Base-by-base conservation (phyloP, 2,888 invertebrate genomes). In the Chalcis sispes region DNA sequence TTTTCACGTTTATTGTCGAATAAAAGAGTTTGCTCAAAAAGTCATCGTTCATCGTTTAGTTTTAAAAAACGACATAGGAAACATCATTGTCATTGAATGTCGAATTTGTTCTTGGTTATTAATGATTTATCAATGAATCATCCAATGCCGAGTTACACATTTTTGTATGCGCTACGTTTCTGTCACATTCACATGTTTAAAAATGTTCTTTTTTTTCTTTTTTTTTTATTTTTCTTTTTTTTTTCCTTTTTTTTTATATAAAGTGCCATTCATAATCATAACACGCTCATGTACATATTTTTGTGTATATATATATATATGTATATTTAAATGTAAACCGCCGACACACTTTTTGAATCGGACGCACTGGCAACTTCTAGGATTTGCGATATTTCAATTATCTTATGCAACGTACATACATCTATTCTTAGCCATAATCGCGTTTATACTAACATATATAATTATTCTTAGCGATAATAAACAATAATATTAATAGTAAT, bases 1-100 rank as follows among this genome's bases (percentile, higher is more conserved):
- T 62, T 46, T 29, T 46, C 20, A 40, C 23, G 29, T 29, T 76
- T 76, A 76, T 76, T 76, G 76, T 76, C 76, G 76, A 75, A 71
- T 71, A 61, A 75, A 70, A 58, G n/a, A 69, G 59, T 58, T 56
- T 2, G 36, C 56, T 67, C 25, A 36, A 36, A 7, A 36, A 10
- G 36, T 7, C 4, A 36, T 15, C 4, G 46, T 46, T 46, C 13
- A 10, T 46, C 46, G 4, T 46, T 15, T 46, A 46, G 4, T 46
- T 46, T 46, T 15, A 2, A 46, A 46, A n/a, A n/a, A n/a, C 25
- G 25, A 65, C 65, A 58, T 65, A 58, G 65, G 65, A 72, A 72
- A 72, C 62, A 40, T 56, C 48, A 23, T 15, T 61, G 18, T 50
- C 15, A n/a, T n/a, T n/a, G n/a, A n/a, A n/a, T n/a, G n/a, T n/a